A percentile compares a stretch with the other conserved stretches of the same genome.
These are phyloP conservation scores for Phasia obesa DNA, from an alignment of 2,888 invertebrate genomes.

Conservation along the genomic window DNA sequence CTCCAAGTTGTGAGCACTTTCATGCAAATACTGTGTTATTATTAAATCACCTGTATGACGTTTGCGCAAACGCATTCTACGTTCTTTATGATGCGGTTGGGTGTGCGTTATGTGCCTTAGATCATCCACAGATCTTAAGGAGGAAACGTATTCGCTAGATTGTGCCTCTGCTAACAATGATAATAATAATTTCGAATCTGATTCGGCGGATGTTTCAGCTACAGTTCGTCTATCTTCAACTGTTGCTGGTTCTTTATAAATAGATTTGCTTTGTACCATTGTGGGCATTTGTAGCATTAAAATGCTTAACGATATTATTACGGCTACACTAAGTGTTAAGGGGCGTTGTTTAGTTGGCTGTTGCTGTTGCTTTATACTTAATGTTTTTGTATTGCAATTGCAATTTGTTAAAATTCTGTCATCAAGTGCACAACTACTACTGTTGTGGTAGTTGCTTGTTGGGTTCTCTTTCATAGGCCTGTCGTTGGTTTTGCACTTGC, in stretches of 20 bases:
- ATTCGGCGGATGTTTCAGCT: constrained; percentile 43
- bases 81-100: constrained; percentile 37
- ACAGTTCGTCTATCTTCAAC: constrained; percentile 3
- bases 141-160: constrained; percentile 5
- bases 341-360: constrained; percentile 54
- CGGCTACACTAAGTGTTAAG: constrained; percentile 59
- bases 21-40: constrained; percentile 67
- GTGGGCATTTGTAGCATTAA: constrained; percentile 60
- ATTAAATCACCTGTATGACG: constrained; percentile 73
- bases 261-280: constrained; percentile 40
- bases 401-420: constrained; percentile 50
- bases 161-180: constrained; percentile 10
- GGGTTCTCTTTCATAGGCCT: constrained; percentile 36
- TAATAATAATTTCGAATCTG: constrained; percentile 44
- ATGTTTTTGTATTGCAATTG: constrained; percentile 48
- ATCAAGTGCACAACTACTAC: constrained; percentile 41
- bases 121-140: constrained; percentile 50
- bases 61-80: constrained; percentile 72
- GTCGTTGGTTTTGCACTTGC: constrained; percentile 35
- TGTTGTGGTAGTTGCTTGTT: constrained; percentile 55
- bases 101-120: constrained; percentile 36
- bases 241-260: constrained; percentile 30
- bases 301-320: constrained; percentile 61
- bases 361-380: constrained; percentile 38
- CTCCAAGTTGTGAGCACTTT: constrained; percentile 68